phyloP scores from a whole-genome alignment of 2,888 invertebrate genomes.

The Tachystola acroxantha region DNA sequence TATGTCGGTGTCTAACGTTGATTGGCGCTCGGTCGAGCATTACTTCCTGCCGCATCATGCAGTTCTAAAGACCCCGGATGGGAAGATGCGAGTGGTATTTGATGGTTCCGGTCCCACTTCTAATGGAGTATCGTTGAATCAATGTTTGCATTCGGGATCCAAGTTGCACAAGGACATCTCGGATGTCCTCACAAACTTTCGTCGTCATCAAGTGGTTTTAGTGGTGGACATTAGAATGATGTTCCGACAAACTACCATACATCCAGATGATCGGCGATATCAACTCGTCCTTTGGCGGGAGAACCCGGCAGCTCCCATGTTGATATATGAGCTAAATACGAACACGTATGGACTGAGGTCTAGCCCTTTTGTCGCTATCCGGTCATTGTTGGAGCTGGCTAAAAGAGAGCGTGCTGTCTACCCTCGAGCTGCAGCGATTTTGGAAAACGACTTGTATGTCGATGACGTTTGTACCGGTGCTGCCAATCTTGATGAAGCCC shows the following conservation, averaged over 20 bases:
- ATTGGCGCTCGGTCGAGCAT: background rate
- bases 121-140: conserved; percentile 8
- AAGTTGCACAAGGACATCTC: conserved; percentile 8
- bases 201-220: conserved; percentile 9
- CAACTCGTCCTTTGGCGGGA: conserved; percentile 13
- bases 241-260: conserved; percentile 10
- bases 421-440: background rate
- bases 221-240: conserved; percentile 12
- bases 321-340: conserved; percentile 7
- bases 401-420: background rate
- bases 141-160: conserved; percentile 10
- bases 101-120: conserved; percentile 8
- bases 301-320: conserved; percentile 3
- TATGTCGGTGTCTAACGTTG: background rate
- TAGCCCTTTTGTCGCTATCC: background rate
- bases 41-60: background rate
- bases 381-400: background rate
- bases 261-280: conserved; percentile 9
- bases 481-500: background rate
- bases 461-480: background rate
- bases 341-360: conserved; percentile 14
- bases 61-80: background rate
- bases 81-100: conserved; percentile 10
- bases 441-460: background rate
- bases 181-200: conserved; percentile 7